A percentile compares a stretch with the other conserved stretches of the same genome.
phyloP scores from a whole-genome alignment of 2,888 invertebrate genomes.

The Sarcophaga caerulescens region DNA sequence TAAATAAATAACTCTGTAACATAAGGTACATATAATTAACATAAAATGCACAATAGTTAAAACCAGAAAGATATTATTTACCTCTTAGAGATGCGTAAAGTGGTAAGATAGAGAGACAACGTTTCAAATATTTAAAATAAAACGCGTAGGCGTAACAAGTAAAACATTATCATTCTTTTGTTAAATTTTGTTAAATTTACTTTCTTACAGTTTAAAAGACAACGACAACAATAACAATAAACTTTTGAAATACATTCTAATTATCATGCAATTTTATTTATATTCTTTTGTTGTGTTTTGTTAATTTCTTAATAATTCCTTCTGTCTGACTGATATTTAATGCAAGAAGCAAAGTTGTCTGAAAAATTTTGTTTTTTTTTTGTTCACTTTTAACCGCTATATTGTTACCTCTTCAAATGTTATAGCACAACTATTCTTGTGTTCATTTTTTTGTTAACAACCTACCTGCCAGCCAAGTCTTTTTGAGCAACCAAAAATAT shows the following conservation, averaged over 20 bases:
- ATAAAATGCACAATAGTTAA: background rate
- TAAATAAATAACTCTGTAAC: too few species aligned
- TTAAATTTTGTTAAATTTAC: background rate
- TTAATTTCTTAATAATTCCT: background rate
- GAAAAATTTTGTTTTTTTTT: background rate
- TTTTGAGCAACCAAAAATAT: conserved; percentile 20
- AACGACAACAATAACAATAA: too few species aligned
- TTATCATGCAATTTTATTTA: background rate
- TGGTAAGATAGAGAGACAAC: background rate
- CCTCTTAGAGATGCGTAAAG: background rate
- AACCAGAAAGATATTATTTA: background rate
- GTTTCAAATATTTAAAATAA: background rate
- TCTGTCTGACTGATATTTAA: too few species aligned
- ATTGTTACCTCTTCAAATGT: conserved; percentile 29
- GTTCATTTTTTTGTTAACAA: conserved; percentile 26
- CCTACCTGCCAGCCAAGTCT: conserved; percentile 12
- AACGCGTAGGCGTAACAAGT: conserved; percentile 33
- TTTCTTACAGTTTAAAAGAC: background rate
- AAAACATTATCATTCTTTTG: conserved; percentile 26
- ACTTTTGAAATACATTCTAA: too few species aligned
- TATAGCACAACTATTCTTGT: conserved; percentile 31
- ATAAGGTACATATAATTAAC: background rate
- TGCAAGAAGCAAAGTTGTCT: too few species aligned
- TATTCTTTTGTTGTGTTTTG: background rate
- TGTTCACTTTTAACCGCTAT: background rate